Percentiles rank a stretch among this genome's conserved stretches.
Evolutionary conservation across 2,113 vertebrate species (phyloP).

Genomic region (Nerophis lumbriciformis): DNA sequence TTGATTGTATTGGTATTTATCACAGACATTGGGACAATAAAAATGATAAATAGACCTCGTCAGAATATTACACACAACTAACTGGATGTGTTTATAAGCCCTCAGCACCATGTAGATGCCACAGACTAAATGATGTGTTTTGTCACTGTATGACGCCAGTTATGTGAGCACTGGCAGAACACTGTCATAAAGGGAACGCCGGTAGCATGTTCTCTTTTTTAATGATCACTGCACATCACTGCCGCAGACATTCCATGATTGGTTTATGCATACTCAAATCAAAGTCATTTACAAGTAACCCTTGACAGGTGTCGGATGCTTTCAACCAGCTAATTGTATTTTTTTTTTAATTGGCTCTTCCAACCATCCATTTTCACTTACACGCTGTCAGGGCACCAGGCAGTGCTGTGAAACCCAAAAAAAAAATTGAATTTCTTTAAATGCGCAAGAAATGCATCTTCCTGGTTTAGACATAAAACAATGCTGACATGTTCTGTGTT

Average conservation of each 20-base stretch:
- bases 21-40: conserved; percentile 22
- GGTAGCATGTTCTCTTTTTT: conserved; percentile 23
- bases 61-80: conserved; percentile 26
- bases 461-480: conserved; percentile 13
- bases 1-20: conserved; percentile 26
- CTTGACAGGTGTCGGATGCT: conserved; percentile 22
- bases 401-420: neutral
- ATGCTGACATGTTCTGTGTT: conserved; percentile 15
- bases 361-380: conserved; percentile 23
- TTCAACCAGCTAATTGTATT: conserved; percentile 11
- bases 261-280: conserved; percentile 25
- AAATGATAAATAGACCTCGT: conserved; percentile 12
- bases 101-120: conserved; percentile 11
- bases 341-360: conserved; percentile 16
- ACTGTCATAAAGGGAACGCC: conserved; percentile 23
- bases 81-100: conserved; percentile 21
- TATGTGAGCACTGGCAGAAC: conserved; percentile 24
- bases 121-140: conserved; percentile 13
- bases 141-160: conserved; percentile 10
- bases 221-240: conserved; percentile 30
- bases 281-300: conserved; percentile 27
- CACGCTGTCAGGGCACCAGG: conserved; percentile 17
- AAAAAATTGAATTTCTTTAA: conserved; percentile 15
- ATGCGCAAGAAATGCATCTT: conserved; percentile 10
- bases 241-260: conserved; percentile 25